phyloP scores from a whole-genome alignment of 2,113 vertebrate species.

The Epinephelus lanceolatus region DNA sequence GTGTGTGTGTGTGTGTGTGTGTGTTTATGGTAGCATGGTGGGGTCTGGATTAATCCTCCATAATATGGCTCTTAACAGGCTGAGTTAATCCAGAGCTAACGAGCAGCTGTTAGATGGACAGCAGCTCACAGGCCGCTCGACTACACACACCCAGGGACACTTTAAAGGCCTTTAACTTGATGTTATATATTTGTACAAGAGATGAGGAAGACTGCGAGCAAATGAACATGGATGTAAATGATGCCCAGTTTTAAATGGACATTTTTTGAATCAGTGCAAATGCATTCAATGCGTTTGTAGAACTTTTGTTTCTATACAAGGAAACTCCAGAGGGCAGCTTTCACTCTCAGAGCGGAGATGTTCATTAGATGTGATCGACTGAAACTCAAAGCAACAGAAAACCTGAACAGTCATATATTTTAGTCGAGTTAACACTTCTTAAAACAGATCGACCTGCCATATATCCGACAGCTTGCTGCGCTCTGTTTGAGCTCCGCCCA shows the following conservation, averaged over 20 bases:
- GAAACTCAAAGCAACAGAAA: background rate
- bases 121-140: background rate
- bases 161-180: too few species aligned
- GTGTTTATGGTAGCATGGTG: background rate
- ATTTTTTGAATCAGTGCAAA: background rate
- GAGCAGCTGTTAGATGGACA: slow-evolving; percentile 62
- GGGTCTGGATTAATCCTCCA: slow-evolving; percentile 50
- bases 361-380: background rate
- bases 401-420: background rate
- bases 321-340: too few species aligned
- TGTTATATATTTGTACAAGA: too few species aligned
- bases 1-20: slow-evolving; percentile 14
- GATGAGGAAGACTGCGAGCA: too few species aligned
- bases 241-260: too few species aligned
- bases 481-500: slow-evolving; percentile 9
- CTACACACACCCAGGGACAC: background rate
- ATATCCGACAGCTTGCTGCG: too few species aligned
- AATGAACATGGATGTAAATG: too few species aligned
- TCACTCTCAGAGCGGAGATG: too few species aligned
- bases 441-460: background rate
- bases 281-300: too few species aligned
- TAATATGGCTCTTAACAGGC: slow-evolving; percentile 51
- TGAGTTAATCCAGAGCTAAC: slow-evolving; percentile 61
- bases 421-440: too few species aligned
- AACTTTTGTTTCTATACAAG: too few species aligned